Base-by-base conservation (phyloP, 2,888 invertebrate species). In the Crematogaster levior region DNA sequence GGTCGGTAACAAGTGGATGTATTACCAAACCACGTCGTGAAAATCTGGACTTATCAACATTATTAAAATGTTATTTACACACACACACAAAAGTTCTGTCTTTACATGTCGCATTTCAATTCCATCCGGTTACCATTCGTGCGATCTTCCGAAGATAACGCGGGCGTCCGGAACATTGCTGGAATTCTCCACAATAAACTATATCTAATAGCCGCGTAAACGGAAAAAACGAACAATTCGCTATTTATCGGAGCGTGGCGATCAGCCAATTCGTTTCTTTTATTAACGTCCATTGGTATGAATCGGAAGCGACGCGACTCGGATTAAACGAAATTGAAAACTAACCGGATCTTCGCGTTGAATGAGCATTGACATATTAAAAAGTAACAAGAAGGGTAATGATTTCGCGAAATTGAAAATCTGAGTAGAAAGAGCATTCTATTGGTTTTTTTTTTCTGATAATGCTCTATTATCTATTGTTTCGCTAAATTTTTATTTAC, bases 301-400 rank as follows among this genome's bases (percentile, higher is more conserved):
- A 79, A 79, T 65, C 53, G 75, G 46, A 40, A 75, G 65, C 65
- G 75, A 30, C 27, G 75, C n/a, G 40, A 75, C 27, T 75, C 40
- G 75, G 51, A 63, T 75, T 75, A 75, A 75, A 51, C 37, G 63
- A 63, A 27, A 75, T 75, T 65, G 63, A 65, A 75, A 75, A 40
- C 40, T 61, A 75, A 75, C 27, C 40, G 51, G 53, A 56, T 51
- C 37, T 37, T 63, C 37, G 61, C 51, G 12, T 34, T 51, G 74
- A 48, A 75, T 27, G 51, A 37, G 15, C 37, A 15, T 65, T 65
- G 53, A 15, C n/a, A 53, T 30, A 65, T 63, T 27, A 63, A 65
- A 75, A 53, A 51, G 40, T 51, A 65, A 53, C 48, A 27, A 75
- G 53, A 53, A 53, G 37, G 12, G 0, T 10, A 53, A 75, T 65